Conservation (phyloP, 2,113 vertebrate genomes). For the Oceanites oceanicus region DNA sequence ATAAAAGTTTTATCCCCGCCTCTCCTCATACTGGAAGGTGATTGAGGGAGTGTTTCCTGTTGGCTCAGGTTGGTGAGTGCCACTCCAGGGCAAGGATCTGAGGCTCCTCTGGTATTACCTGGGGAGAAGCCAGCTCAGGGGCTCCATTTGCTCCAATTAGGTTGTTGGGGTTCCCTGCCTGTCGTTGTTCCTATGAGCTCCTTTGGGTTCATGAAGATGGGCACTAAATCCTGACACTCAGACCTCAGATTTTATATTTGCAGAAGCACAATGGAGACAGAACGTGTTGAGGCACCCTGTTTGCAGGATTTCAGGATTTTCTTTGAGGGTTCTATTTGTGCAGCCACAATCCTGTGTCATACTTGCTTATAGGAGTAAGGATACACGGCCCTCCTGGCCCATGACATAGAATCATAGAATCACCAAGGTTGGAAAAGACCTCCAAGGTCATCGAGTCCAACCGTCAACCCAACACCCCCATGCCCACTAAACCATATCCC, state of each 20-base stretch:
- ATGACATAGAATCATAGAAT: too few species aligned
- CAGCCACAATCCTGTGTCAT: background rate
- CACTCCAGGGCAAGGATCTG: background rate
- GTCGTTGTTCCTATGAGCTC: background rate
- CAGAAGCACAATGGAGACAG: background rate
- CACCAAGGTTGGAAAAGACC: too few species aligned
- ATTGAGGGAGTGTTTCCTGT: background rate
- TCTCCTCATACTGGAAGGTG: background rate
- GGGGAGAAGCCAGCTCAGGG: background rate
- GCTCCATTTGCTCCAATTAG: background rate
- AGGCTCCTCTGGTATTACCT: background rate
- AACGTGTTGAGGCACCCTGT: fast-evolving
- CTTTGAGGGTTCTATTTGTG: background rate
- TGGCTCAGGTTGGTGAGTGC: background rate
- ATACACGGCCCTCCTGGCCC: background rate
- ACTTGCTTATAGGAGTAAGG: background rate
- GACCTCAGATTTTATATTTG: background rate
- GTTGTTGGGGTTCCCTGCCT: background rate
- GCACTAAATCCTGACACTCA: background rate
- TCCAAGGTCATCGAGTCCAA: too few species aligned
- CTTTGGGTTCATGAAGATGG: background rate
- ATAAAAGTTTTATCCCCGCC: background rate
- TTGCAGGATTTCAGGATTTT: background rate
- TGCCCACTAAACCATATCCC: too few species aligned
- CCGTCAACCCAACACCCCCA: too few species aligned